Evolutionary conservation across 2,113 vertebrate species (phyloP).

Genomic region (Oncorhynchus gorbuscha): DNA sequence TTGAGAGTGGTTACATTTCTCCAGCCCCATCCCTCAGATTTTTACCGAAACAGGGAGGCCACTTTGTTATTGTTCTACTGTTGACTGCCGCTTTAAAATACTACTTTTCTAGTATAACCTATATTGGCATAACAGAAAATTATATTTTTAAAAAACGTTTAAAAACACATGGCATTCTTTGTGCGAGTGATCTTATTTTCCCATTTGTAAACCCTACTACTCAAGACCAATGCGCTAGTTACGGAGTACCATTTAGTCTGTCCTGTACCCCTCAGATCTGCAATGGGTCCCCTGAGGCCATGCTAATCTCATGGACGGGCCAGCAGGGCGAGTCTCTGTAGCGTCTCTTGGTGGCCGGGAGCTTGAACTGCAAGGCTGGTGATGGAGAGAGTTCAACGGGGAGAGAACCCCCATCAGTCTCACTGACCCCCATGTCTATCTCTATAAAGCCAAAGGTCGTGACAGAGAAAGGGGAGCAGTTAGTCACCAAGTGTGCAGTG

Average conservation of each 20-base stretch:
- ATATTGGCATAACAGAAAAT: neutral
- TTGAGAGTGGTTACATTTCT: too few species aligned
- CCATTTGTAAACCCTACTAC: neutral
- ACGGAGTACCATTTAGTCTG: too few species aligned
- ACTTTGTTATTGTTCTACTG: too few species aligned
- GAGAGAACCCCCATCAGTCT: neutral
- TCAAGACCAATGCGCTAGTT: too few species aligned
- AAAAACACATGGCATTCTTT: neutral
- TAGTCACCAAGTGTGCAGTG: neutral
- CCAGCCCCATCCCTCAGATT: too few species aligned
- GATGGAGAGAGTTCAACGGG: conserved; percentile 23
- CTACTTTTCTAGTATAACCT: neutral
- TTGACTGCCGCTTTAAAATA: neutral
- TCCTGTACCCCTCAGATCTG: conserved; percentile 23
- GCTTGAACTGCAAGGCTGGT: conserved; percentile 23
- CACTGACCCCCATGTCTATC: conserved; percentile 8
- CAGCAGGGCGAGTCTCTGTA: conserved; percentile 55
- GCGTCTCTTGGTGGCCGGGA: conserved; percentile 27
- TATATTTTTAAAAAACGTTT: neutral
- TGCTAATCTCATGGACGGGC: conserved; percentile 42
- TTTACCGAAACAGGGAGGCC: too few species aligned
- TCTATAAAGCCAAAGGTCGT: conserved; percentile 9
- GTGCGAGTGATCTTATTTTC: neutral
- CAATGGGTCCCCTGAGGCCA: conserved; percentile 38
- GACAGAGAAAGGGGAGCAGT: neutral